Conservation (phyloP, 2,888 invertebrate genomes). For the Drosophila merina region DNA sequence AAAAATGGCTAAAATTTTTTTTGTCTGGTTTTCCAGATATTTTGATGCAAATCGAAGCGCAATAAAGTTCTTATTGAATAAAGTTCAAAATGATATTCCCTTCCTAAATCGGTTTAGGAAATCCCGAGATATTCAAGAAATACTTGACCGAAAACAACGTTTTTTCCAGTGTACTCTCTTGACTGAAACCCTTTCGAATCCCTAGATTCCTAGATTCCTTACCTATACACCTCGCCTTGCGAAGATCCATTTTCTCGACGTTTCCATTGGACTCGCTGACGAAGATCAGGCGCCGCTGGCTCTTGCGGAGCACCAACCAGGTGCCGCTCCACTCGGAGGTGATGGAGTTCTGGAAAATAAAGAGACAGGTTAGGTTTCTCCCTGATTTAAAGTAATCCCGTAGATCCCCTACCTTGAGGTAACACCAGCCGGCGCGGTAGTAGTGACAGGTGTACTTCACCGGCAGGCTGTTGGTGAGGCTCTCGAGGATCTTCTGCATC, state of each 20-base stretch:
- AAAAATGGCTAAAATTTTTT: too few relatives aligned
- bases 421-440: conserved; percentile 92
- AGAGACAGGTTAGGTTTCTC: background rate
- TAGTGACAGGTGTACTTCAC: conserved; percentile 89
- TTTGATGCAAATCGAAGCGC: too few relatives aligned
- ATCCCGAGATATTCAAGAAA: too few relatives aligned
- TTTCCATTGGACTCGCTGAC: conserved; percentile 83
- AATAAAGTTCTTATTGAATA: too few relatives aligned
- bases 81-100: too few relatives aligned
- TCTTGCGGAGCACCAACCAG: conserved; percentile 90
- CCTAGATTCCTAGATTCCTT: conserved; percentile 69
- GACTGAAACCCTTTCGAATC: too few relatives aligned
- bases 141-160: too few relatives aligned
- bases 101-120: too few relatives aligned
- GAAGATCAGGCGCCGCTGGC: conserved; percentile 85
- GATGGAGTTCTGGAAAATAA: conserved; percentile 74
- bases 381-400: background rate
- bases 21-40: too few relatives aligned
- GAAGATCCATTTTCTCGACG: conserved; percentile 88
- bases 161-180: too few relatives aligned
- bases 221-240: conserved; percentile 92
- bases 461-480: conserved; percentile 88
- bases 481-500: conserved; percentile 92
- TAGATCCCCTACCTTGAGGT: conserved; percentile 86
- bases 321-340: conserved; percentile 88